Base-by-base conservation (phyloP, 2,797 vertebrate species). In the Myripristis jacobus region DNA sequence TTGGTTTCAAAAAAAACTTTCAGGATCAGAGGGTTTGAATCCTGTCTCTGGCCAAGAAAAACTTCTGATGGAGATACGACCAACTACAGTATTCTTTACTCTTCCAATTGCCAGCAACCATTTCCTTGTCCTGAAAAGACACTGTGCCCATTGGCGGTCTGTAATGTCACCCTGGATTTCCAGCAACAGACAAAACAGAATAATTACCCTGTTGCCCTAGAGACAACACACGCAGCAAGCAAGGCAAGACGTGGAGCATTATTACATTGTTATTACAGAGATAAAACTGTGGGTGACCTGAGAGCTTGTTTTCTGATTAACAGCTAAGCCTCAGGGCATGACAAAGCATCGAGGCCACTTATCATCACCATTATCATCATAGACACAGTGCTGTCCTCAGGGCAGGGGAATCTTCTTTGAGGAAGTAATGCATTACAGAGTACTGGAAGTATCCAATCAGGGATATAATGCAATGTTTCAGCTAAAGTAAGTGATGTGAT, bases 281-380 rank as follows among this genome's bases (percentile, higher is more conserved):
- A 84, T 86, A 66, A 82, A 72, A 81, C 27, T 24, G 16, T 77
- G 51, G 29, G 50, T 50, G 46, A 57, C 75, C 66, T 59, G 50
- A 36, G 66, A 75, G 61, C 74, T 55, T 55, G 63, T 61, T 86
- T 80, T 43, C 63, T 72, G 79, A 87, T 83, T 71, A 83, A 52
- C 54, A 46, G 56, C 54, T 21, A 57, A 61, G 54, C 80, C 66
- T 77, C 69, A 74, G 56, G 47, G 48, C 60, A 52, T 50, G 53
- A 75, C 34, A 41, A 2, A 12, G 24, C 54, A 70, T 69, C 57
- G 58, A 12, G 53, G 54, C 46, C 27, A 13, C 85, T 87, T 66
- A 77, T 24, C 44, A 63, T 72, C 61, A 53, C 10, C 38, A 71
- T 76, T 74, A 81, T 77, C 63, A 73, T 29, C 51, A 52, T 8